A percentile compares a stretch with the other conserved stretches of the same genome.
Conservation (phyloP, 2,797 vertebrate species). For the Syngnathus rostellatus region DNA sequence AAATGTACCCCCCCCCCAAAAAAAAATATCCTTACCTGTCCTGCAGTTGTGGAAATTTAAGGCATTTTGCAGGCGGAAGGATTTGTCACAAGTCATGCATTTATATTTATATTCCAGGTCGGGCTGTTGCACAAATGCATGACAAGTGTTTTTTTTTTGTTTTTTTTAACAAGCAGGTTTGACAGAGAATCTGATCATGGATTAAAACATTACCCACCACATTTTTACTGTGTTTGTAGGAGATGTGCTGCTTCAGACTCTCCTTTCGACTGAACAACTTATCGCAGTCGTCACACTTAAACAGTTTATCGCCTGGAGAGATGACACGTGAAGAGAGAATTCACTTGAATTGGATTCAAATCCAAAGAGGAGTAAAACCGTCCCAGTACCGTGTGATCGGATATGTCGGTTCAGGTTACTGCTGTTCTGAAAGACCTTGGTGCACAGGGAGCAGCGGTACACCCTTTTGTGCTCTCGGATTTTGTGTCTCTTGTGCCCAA, state of each 20-base stretch:
- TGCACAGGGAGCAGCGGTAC: constrained; percentile 89
- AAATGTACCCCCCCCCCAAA: too few species aligned
- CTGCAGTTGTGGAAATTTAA: constrained; percentile 97
- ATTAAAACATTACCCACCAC: constrained; percentile 60
- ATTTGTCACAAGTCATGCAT: constrained; percentile 88
- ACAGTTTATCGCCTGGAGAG: constrained; percentile 86
- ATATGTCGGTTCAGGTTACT: constrained; percentile 97
- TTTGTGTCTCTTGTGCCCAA: constrained; percentile 56
- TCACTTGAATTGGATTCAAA: not conserved
- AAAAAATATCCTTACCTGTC: constrained; percentile 71
- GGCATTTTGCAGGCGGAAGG: constrained; percentile 90
- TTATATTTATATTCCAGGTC: constrained; percentile 86
- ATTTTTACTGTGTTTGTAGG: constrained; percentile 97
- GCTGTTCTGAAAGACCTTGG: constrained; percentile 97
- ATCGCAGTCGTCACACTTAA: constrained; percentile 94
- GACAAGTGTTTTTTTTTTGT: not conserved
- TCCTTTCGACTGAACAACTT: constrained; percentile 98
- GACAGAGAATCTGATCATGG: not conserved
- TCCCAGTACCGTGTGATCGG: constrained; percentile 82
- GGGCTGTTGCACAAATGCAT: constrained; percentile 64
- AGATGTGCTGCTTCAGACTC: constrained; percentile 97
- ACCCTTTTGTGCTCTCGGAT: constrained; percentile 85
- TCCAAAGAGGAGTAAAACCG: not conserved
- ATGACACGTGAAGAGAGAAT: not conserved
- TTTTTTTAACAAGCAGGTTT: not conserved